phyloP scores from a whole-genome alignment of 30 jellyfish, hydroid and myxozoan species.

The Aurelia coerulea region DNA sequence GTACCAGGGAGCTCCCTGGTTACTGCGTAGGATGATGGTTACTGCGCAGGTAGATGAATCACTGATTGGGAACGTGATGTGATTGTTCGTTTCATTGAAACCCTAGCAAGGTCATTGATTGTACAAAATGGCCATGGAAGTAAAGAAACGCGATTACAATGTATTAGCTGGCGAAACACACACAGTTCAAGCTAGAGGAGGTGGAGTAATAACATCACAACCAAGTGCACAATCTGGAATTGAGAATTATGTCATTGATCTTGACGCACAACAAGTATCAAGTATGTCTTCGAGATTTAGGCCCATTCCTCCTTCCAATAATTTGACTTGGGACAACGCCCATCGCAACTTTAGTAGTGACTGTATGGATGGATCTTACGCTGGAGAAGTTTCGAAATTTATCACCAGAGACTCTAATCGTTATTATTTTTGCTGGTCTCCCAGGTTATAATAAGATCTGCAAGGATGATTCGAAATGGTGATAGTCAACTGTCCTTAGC shows the following conservation, averaged over 20 bases:
- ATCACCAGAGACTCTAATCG: too few species aligned
- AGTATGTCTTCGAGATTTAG: slow-evolving; percentile 36
- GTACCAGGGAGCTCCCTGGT: too few species aligned
- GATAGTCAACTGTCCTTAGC: too few species aligned
- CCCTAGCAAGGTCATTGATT: too few species aligned
- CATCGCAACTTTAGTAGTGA: neutral
- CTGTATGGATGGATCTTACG: too few species aligned
- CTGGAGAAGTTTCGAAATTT: too few species aligned
- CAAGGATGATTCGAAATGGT: too few species aligned
- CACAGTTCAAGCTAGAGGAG: slow-evolving; percentile 64
- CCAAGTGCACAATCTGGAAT: slow-evolving; percentile 87
- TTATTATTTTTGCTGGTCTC: neutral
- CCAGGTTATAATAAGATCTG: too few species aligned
- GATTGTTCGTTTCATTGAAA: slow-evolving; percentile 5
- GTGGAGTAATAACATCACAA: slow-evolving; percentile 79
- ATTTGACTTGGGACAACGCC: slow-evolving; percentile 27
- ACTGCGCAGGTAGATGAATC: slow-evolving; percentile 41
- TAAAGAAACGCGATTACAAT: slow-evolving; percentile 88
- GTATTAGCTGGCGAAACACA: slow-evolving; percentile 86
- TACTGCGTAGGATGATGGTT: neutral
- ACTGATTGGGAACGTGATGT: slow-evolving; percentile 24
- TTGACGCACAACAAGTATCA: slow-evolving; percentile 93
- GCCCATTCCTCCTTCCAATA: too few species aligned
- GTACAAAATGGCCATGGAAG: slow-evolving; percentile 77
- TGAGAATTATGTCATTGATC: slow-evolving; percentile 85